phyloP scores from a whole-genome alignment of 1,140 invertebrate genomes.

The Monomorium pharaonis region DNA sequence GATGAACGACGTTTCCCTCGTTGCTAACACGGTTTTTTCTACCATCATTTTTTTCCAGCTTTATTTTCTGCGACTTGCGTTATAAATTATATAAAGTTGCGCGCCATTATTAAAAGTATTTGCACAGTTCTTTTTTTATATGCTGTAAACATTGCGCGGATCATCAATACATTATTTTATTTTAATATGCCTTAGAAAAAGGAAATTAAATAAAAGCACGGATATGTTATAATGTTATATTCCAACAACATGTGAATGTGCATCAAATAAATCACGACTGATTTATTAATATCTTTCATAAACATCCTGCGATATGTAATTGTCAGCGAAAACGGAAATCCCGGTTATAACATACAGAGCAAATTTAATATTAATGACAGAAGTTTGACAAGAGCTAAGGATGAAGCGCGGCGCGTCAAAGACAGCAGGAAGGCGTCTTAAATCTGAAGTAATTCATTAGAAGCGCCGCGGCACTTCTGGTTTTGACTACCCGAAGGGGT shows the following conservation, averaged over 20 bases:
- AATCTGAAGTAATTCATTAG: slow-evolving; percentile 49
- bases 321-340: neutral
- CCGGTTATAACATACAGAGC: neutral
- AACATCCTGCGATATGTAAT: neutral
- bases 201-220: neutral
- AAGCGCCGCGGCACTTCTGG: slow-evolving; percentile 33
- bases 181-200: neutral
- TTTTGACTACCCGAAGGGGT: slow-evolving; percentile 25
- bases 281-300: neutral
- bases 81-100: neutral
- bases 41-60: neutral
- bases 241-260: neutral
- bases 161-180: neutral
- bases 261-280: neutral
- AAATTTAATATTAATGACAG: neutral
- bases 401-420: neutral
- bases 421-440: slow-evolving; percentile 13
- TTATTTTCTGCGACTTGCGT: neutral
- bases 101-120: neutral
- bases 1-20: neutral
- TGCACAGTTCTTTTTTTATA: neutral
- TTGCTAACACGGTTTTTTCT: too few species aligned
- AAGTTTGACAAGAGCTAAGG: neutral
- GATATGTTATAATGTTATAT: neutral
- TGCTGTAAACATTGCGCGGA: neutral